Evolutionary conservation across 2,113 vertebrate species (phyloP).

Genomic region (Cinclus mexicanus): DNA sequence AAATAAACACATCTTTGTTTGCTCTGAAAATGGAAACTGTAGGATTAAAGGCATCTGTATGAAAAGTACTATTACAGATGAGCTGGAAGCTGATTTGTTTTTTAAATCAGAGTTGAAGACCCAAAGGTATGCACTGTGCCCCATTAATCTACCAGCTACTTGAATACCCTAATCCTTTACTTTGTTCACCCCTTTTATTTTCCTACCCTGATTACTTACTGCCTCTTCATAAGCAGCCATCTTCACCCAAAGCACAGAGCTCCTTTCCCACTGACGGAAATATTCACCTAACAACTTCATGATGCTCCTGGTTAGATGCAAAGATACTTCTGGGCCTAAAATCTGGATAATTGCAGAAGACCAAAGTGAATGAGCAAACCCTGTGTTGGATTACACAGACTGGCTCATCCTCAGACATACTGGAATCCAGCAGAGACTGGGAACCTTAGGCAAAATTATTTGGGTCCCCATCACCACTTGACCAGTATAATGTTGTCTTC

Average conservation of each 20-base stretch:
- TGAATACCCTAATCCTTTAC: not conserved
- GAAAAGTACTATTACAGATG: constrained; percentile 1
- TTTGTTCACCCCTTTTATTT: not conserved
- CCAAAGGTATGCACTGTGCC: not conserved
- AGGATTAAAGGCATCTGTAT: constrained; percentile 23
- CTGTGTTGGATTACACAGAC: not conserved
- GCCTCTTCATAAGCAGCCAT: not conserved
- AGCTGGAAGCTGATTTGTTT: not conserved
- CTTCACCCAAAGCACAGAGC: not conserved
- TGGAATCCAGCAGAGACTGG: not conserved
- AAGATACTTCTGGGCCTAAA: not conserved
- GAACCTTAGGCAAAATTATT: not conserved
- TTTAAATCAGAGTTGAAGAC: not conserved
- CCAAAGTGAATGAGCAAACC: not conserved
- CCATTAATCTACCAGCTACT: not conserved
- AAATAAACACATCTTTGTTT: constrained; percentile 33
- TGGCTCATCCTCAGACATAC: not conserved
- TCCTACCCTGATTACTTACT: not conserved
- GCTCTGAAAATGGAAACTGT: constrained; percentile 25
- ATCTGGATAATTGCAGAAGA: not conserved
- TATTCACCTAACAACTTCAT: not conserved
- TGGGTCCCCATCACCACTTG: not conserved
- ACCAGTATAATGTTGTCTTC: not conserved
- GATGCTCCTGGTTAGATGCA: not conserved
- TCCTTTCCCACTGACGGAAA: not conserved